Percentiles rank a stretch among this genome's conserved stretches.
phyloP scores from a whole-genome alignment of 2,113 vertebrate species.

The Podarcis muralis region DNA sequence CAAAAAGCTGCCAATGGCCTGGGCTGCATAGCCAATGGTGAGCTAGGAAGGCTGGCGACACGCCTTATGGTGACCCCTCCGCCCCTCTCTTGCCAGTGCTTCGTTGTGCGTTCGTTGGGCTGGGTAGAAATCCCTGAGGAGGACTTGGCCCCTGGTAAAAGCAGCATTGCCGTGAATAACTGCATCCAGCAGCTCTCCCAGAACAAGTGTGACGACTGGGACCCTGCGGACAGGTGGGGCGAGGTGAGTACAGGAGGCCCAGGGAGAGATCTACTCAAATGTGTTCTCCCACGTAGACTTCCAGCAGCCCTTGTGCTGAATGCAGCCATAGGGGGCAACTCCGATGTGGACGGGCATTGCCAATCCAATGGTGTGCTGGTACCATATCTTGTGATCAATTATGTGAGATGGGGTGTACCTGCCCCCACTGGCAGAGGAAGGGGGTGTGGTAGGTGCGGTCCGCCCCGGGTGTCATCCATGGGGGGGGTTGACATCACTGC shows the following conservation, averaged over 20 bases:
- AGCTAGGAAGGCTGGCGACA: too few relatives aligned
- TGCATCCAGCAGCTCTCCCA: slow-evolving; percentile 97
- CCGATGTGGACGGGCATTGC: too few relatives aligned
- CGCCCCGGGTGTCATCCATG: too few relatives aligned
- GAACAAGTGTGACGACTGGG: slow-evolving; percentile 77
- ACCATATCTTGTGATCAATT: too few relatives aligned
- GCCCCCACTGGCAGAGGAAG: too few relatives aligned
- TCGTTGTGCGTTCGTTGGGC: slow-evolving; percentile 91
- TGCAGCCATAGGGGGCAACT: too few relatives aligned
- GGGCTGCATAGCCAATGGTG: neutral
- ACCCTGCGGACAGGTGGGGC: slow-evolving; percentile 77
- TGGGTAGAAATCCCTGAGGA: slow-evolving; percentile 97
- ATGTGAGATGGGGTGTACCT: too few relatives aligned
- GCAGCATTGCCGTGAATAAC: slow-evolving; percentile 93
- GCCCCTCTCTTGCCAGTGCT: slow-evolving; percentile 79
- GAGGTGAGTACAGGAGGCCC: slow-evolving; percentile 80
- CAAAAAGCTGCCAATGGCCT: neutral
- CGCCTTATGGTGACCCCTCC: too few relatives aligned
- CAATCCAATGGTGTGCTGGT: too few relatives aligned
- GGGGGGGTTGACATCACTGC: too few relatives aligned
- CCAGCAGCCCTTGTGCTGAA: neutral
- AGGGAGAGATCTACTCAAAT: neutral
- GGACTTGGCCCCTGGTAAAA: slow-evolving; percentile 92
- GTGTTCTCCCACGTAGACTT: neutral
- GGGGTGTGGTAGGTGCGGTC: too few relatives aligned